Evolutionary conservation across 2,888 invertebrate genomes (phyloP), one percentile per base, ranked within the genome.

Genomic region (Chromoteleia sp.): DNA sequence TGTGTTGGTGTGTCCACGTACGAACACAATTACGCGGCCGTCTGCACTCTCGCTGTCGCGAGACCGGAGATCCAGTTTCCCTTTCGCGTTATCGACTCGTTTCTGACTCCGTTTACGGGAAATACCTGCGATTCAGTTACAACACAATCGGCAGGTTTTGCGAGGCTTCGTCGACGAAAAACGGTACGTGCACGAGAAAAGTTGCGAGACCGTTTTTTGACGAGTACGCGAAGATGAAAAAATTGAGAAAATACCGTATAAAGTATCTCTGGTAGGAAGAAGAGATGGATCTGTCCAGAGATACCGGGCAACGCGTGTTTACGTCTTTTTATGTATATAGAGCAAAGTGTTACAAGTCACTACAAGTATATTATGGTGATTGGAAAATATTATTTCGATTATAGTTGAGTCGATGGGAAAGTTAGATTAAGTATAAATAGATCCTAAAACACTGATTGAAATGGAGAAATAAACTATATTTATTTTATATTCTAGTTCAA

Each of bases 11-110:
- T 14, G 29, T 43, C 15, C 43, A 10, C 3, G 4, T 52, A 30
- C 59, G 25, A 14, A 12, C 30, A 67, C 59, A 43, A 43, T 52
- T 45, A 36, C 59, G 36, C 33, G 21, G n/a, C 7, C 12, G 54
- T 59, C 56, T 43, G 78, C 65, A 65, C 78, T 71, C 78, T 63
- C 78, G 41, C 65, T 63, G 58, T 48, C 50, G 52, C 67, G 65
- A 43, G 56, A 56, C 10, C 43, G n/a, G 36, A 78, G 78, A 67
- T 79, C 78, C 73, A 73, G 73, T 79, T 79, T 73, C 78, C 78
- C 73, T 79, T 79, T 79, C 78, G 71, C 58, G 73, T 43, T 52
- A 58, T 29, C n/a, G 21, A 56, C 71, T 78, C 58, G 54, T 43
- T 70, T 71, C 61, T 45, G 45, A 61, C 6, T 45, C 78, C 78